phyloP scores from a whole-genome alignment of 2,113 vertebrate species.

The Lipophrys pholis region DNA sequence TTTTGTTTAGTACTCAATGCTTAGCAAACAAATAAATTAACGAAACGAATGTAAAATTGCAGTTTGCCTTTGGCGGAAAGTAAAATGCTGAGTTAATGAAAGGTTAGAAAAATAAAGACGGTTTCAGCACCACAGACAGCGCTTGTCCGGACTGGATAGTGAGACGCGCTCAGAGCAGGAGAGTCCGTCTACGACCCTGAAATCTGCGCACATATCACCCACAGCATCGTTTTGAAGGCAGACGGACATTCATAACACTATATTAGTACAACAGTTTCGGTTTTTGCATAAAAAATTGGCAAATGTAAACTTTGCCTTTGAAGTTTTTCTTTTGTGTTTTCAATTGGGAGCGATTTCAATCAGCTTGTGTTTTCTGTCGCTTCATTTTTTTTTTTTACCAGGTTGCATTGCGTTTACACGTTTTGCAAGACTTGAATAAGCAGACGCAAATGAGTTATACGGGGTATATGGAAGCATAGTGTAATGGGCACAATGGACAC shows the following conservation, averaged over 20 bases:
- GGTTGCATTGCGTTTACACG: neutral
- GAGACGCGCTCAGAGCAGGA: conserved; percentile 11
- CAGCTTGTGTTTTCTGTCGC: neutral
- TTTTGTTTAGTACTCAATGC: too few species aligned
- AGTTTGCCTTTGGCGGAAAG: neutral
- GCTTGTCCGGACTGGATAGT: neutral
- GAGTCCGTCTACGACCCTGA: conserved; percentile 6
- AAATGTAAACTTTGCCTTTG: conserved; percentile 12
- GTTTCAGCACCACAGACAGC: conserved; percentile 15
- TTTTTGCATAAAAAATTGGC: neutral
- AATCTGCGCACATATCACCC: conserved; percentile 14
- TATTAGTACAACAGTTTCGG: neutral
- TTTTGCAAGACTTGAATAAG: too few species aligned
- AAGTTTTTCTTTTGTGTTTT: neutral
- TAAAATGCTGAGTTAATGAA: neutral
- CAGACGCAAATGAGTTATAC: too few species aligned
- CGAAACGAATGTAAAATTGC: neutral
- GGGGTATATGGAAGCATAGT: neutral
- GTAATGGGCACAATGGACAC: conserved; percentile 15
- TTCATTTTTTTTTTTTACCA: neutral
- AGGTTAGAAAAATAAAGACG: neutral
- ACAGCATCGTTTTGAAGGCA: neutral
- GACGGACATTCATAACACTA: neutral
- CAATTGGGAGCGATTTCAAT: neutral
- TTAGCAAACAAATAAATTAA: neutral